Evolutionary conservation across 2,113 vertebrate genomes (phyloP).

Genomic region (rabbit (Oryctolagus cuniculus)): mOryCun1.1 NC_091437.1:31128001-31128500

Average conservation of each 20-base stretch:
- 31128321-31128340: neutral
- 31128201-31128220: neutral
- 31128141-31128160: neutral
- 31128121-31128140: slow-evolving; percentile 14
- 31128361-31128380: neutral
- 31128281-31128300: neutral
- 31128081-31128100: neutral
- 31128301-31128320: neutral
- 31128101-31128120: neutral
- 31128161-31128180: neutral
- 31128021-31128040: slow-evolving; percentile 34
- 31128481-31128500: neutral
- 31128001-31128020: neutral
- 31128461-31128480: neutral
- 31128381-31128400: neutral
- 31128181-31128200: neutral
- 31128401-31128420: neutral
- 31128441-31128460: neutral
- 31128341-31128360: neutral
- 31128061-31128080: neutral
- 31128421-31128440: neutral
- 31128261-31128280: neutral
- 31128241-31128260: neutral
- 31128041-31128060: neutral
- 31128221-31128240: neutral